Evolutionary conservation across 2,888 invertebrate genomes (phyloP).

Genomic region (Pseudococcus longispinus): DNA sequence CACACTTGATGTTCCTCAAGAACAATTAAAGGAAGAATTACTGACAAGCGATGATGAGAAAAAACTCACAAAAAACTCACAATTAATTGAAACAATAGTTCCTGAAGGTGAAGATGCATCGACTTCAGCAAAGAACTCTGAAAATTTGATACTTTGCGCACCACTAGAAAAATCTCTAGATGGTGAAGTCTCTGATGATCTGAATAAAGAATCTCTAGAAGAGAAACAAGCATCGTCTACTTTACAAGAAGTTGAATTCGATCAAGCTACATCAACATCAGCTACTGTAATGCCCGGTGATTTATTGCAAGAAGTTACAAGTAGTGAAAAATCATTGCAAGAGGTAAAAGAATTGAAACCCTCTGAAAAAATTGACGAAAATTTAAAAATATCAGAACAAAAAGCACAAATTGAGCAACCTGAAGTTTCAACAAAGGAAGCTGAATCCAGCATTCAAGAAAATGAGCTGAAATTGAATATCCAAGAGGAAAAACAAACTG

Average conservation of each 20-base stretch:
- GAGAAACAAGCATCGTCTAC: not conserved
- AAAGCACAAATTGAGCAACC: not conserved
- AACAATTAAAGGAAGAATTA: slow-evolving; percentile 23
- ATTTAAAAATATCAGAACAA: not conserved
- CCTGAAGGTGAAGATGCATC: not conserved
- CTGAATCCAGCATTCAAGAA: not conserved
- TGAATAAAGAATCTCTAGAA: not conserved
- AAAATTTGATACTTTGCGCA: not conserved
- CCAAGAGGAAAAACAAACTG: too few species aligned
- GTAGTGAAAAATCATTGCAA: not conserved
- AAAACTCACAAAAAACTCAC: not conserved
- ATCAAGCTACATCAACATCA: not conserved
- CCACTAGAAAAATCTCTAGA: not conserved
- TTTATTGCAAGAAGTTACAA: too few species aligned
- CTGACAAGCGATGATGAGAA: not conserved
- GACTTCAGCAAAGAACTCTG: not conserved
- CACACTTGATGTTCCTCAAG: slow-evolving; percentile 52
- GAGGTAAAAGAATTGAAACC: not conserved
- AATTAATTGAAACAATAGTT: not conserved
- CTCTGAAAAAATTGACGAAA: not conserved
- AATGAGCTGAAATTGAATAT: not conserved
- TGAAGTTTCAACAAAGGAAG: not conserved
- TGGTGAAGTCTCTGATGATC: not conserved
- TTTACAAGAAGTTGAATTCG: not conserved
- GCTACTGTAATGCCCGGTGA: not conserved